A percentile compares a stretch with the other conserved stretches of the same genome.
Evolutionary conservation across 2,797 vertebrate species (phyloP).

Genomic region (Hylomyscus alleni): DNA sequence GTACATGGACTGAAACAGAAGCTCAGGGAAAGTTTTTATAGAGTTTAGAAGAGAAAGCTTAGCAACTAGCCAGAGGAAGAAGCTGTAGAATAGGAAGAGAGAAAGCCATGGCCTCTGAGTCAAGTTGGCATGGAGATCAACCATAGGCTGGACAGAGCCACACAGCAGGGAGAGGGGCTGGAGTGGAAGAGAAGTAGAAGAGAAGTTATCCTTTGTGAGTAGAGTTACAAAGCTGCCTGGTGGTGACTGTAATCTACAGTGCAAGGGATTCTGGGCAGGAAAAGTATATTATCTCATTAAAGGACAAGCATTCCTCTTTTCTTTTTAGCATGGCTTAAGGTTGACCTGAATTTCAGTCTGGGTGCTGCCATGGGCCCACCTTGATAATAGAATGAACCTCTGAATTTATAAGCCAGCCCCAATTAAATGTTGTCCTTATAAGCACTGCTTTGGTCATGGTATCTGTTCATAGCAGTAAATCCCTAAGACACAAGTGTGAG

Average conservation of each 20-base stretch:
- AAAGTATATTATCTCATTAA: neutral
- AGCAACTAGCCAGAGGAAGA: neutral
- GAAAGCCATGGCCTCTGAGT: neutral
- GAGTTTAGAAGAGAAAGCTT: neutral
- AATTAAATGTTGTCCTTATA: too few relatives aligned
- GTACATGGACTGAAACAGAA: neutral
- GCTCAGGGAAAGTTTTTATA: neutral
- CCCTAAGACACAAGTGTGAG: too few relatives aligned
- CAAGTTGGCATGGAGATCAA: neutral
- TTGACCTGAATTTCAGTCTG: neutral
- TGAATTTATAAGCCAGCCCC: too few relatives aligned
- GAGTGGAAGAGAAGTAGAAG: neutral
- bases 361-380: too few relatives aligned
- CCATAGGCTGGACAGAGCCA: neutral
- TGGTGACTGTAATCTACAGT: neutral
- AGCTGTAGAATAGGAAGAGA: neutral
- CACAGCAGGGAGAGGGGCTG: neutral
- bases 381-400: too few relatives aligned
- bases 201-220: neutral
- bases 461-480: too few relatives aligned
- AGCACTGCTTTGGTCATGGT: too few relatives aligned
- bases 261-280: neutral
- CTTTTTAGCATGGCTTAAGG: neutral
- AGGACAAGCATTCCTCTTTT: neutral
- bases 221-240: neutral